These are phyloP conservation scores for Lepus americanus DNA, from an alignment of 2,113 vertebrate species.

Conservation along the genomic window DNA sequence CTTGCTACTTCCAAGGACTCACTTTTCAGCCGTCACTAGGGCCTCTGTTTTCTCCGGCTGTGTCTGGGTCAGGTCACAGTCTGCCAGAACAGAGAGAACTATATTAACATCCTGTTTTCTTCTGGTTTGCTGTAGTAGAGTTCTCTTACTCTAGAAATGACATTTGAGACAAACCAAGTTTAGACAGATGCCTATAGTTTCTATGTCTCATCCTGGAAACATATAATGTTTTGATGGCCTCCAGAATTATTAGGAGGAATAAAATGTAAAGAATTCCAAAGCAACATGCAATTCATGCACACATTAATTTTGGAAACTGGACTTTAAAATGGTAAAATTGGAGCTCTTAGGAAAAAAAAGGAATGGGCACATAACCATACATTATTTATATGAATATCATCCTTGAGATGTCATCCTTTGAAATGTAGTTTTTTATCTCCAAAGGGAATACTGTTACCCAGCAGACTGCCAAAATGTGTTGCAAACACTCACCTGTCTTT, in stretches of 20 bases:
- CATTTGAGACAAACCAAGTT: not conserved
- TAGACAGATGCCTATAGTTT: not conserved
- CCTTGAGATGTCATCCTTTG: constrained; percentile 14
- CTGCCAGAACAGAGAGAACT: constrained; percentile 73
- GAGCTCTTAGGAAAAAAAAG: constrained; percentile 19
- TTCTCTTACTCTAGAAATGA: constrained; percentile 4
- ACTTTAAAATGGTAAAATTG: constrained; percentile 58
- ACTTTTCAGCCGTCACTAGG: constrained; percentile 86
- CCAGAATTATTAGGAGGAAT: constrained; percentile 46
- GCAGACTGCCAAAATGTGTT: constrained; percentile 52
- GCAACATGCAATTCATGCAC: constrained; percentile 70
- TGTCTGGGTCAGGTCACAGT: constrained; percentile 59
- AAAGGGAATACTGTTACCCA: constrained; percentile 48
- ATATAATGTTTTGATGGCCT: not conserved
- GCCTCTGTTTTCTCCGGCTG: constrained; percentile 74
- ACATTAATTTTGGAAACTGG: constrained; percentile 9
- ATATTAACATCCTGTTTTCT: not conserved
- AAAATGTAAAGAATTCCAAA: constrained; percentile 54
- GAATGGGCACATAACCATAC: not conserved
- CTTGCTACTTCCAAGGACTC: constrained; percentile 64
- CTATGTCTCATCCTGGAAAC: not conserved
- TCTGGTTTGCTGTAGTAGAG: not conserved
- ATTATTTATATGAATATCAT: constrained; percentile 8
- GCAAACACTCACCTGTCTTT: constrained; percentile 87
- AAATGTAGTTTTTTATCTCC: constrained; percentile 6